These are phyloP conservation scores for Bubo bubo DNA, from an alignment of 2,113 vertebrate genomes.

Conservation along the genomic window DNA sequence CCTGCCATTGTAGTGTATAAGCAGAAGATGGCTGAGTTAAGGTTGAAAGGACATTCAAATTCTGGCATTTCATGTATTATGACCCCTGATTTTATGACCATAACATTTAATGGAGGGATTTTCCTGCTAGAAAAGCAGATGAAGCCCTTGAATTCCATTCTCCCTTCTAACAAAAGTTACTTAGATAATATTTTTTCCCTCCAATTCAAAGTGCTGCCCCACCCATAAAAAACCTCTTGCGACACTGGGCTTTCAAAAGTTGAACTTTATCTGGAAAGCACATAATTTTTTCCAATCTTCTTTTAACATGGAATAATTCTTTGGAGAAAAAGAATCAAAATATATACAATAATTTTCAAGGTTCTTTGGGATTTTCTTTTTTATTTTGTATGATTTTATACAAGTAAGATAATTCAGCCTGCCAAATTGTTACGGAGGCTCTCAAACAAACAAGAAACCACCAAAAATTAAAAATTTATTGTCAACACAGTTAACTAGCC, in stretches of 20 bases:
- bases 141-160: too few relatives aligned
- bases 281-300: not conserved
- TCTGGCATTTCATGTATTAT: too few relatives aligned
- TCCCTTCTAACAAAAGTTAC: not conserved
- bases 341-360: not conserved
- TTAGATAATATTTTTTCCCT: not conserved
- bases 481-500: too few relatives aligned
- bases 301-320: not conserved
- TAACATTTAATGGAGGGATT: too few relatives aligned
- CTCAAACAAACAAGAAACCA: too few relatives aligned
- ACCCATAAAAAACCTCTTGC: not conserved
- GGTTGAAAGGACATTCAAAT: not conserved
- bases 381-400: not conserved
- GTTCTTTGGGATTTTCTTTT: not conserved
- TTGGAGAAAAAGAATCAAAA: not conserved
- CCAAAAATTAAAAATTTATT: too few relatives aligned
- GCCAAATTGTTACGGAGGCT: too few relatives aligned
- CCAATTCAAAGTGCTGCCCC: not conserved
- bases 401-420: not conserved
- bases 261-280: not conserved
- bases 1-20: not conserved
- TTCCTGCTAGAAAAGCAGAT: too few relatives aligned
- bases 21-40: not conserved
- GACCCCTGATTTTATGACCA: too few relatives aligned
- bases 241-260: not conserved